phyloP scores from a whole-genome alignment of 2,797 vertebrate species.

The Lagocephalus sceleratus region DNA sequence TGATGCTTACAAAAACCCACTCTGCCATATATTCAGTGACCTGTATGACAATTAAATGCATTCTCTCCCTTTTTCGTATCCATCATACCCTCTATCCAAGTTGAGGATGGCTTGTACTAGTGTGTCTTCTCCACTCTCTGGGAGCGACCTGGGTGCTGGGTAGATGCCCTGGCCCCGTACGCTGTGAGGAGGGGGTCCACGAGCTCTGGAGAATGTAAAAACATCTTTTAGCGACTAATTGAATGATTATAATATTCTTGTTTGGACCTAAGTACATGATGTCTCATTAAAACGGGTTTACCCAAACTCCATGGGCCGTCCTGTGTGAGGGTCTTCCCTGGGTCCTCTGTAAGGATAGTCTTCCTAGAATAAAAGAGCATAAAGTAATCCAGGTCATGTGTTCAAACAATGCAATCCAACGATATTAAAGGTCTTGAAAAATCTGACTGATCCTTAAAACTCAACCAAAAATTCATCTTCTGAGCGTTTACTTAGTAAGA shows the following conservation, averaged over 20 bases:
- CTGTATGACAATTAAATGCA: too few relatives aligned
- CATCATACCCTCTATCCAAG: conserved; percentile 77
- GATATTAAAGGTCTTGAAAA: background rate
- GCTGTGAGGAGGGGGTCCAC: conserved; percentile 62
- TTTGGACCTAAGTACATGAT: background rate
- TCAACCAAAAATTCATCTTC: too few relatives aligned
- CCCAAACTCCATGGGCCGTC: conserved; percentile 73
- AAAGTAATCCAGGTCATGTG: background rate
- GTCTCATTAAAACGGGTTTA: conserved; percentile 43
- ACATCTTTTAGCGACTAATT: too few relatives aligned
- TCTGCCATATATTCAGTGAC: background rate
- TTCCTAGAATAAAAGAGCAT: conserved; percentile 46
- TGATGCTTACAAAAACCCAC: background rate
- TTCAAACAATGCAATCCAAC: background rate
- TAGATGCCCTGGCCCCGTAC: conserved; percentile 68
- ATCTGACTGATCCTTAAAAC: background rate
- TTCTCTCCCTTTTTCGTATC: too few relatives aligned
- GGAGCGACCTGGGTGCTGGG: conserved; percentile 66
- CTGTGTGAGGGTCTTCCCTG: conserved; percentile 69
- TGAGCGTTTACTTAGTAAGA: too few relatives aligned
- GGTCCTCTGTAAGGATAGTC: conserved; percentile 75
- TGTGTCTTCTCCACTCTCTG: conserved; percentile 74
- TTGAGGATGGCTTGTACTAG: conserved; percentile 78
- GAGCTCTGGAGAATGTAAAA: too few relatives aligned
- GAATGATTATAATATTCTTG: too few relatives aligned